These are phyloP conservation scores for Drosophila burlai DNA, from an alignment of 1,140 invertebrate species.

Conservation along the genomic window DNA sequence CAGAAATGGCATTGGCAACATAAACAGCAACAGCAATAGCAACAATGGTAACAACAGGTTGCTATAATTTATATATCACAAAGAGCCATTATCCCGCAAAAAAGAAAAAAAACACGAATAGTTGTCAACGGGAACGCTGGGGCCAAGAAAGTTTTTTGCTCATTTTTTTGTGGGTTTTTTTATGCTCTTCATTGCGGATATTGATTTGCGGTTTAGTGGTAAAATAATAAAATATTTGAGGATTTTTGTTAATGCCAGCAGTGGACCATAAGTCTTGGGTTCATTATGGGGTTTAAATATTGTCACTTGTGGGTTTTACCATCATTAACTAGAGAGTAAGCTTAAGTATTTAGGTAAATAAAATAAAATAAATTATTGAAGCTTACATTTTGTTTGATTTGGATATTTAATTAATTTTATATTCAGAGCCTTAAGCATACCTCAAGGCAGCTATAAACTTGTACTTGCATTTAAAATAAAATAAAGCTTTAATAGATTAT, in stretches of 20 bases:
- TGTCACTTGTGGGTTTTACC: background rate
- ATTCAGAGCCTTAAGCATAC: too few species aligned
- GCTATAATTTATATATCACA: slow-evolving; percentile 40
- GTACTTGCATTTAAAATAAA: too few species aligned
- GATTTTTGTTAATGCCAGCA: background rate
- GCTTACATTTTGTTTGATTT: too few species aligned
- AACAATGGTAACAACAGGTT: slow-evolving; percentile 41
- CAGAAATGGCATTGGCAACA: slow-evolving; percentile 43
- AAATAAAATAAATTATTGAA: too few species aligned
- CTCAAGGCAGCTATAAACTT: too few species aligned
- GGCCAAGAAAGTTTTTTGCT: background rate
- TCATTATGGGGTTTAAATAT: background rate
- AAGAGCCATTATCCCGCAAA: slow-evolving; percentile 48
- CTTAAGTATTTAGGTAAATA: too few species aligned
- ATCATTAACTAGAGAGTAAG: background rate
- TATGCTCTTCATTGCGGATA: slow-evolving; percentile 17
- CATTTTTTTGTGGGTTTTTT: background rate
- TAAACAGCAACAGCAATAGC: slow-evolving; percentile 17
- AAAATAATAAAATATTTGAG: background rate
- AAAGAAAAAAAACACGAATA: slow-evolving; percentile 43
- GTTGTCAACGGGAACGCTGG: slow-evolving; percentile 44
- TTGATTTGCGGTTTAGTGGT: slow-evolving; percentile 2
- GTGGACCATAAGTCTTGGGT: background rate
- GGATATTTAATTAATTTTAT: too few species aligned
- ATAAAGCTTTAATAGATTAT: too few species aligned